These are phyloP conservation scores for Pseudoips prasinana DNA, from an alignment of 2,888 invertebrate species.

Conservation along the genomic window DNA sequence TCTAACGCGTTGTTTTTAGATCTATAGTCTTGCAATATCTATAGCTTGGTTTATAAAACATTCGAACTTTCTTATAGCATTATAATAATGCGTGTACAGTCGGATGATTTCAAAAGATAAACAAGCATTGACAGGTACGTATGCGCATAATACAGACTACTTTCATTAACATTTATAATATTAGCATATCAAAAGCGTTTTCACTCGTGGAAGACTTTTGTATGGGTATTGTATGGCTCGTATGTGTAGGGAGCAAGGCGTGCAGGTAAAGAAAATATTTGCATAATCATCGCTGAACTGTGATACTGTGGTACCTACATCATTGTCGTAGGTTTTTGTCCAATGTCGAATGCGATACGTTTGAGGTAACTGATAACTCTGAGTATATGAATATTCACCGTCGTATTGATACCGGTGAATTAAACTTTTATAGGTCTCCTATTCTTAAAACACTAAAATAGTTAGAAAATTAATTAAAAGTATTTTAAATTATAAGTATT, in stretches of 20 bases:
- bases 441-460: too few species aligned
- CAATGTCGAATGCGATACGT: constrained; percentile 41
- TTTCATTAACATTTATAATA: constrained; percentile 37
- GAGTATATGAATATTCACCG: too few species aligned
- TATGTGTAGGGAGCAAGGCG: constrained; percentile 38
- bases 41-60: too few species aligned
- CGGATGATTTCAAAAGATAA: constrained; percentile 2
- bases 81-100: too few species aligned
- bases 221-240: constrained; percentile 39
- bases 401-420: too few species aligned
- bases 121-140: constrained; percentile 1
- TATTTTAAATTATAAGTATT: too few species aligned
- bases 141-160: constrained; percentile 23
- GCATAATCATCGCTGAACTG: constrained; percentile 61
- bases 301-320: constrained; percentile 36
- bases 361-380: too few species aligned
- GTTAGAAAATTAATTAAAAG: too few species aligned
- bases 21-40: too few species aligned
- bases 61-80: too few species aligned
- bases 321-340: constrained; percentile 33
- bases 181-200: constrained; percentile 57
- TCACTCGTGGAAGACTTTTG: constrained; percentile 35
- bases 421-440: too few species aligned
- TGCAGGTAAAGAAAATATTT: constrained; percentile 55
- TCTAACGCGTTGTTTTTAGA: too few species aligned